Conservation (phyloP, 2,888 invertebrate species). For the Pseudoips prasinana region DNA sequence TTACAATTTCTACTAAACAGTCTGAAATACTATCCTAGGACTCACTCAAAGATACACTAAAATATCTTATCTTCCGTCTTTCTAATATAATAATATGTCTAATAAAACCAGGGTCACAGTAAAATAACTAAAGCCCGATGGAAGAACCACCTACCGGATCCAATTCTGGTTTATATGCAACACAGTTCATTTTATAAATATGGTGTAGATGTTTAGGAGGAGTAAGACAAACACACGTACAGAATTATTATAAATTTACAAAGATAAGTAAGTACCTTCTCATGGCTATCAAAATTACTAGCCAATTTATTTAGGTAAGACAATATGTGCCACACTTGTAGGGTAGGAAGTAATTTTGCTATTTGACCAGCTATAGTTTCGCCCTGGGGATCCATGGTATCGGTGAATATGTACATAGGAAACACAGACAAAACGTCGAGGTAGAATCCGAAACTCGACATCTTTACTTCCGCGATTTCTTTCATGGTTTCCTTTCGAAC, state of each 20-base stretch:
- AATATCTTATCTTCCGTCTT: too few species aligned
- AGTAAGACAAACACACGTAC: too few species aligned
- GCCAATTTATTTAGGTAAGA: slow-evolving; percentile 62
- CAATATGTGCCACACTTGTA: slow-evolving; percentile 75
- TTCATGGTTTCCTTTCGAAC: slow-evolving; percentile 57
- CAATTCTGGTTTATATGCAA: too few species aligned
- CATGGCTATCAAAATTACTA: slow-evolving; percentile 49
- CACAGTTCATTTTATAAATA: too few species aligned
- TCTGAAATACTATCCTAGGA: too few species aligned
- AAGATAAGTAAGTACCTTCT: slow-evolving; percentile 61
- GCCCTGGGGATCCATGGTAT: slow-evolving; percentile 56
- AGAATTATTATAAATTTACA: not conserved
- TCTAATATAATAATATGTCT: too few species aligned
- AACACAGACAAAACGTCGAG: slow-evolving; percentile 70
- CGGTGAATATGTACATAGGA: slow-evolving; percentile 63
- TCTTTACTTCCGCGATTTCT: slow-evolving; percentile 70
- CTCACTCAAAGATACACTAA: too few species aligned
- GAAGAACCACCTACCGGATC: too few species aligned
- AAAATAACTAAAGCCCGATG: too few species aligned
- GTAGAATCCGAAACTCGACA: slow-evolving; percentile 68
- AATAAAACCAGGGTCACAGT: too few species aligned
- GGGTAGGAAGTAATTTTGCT: slow-evolving; percentile 51
- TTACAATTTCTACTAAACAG: too few species aligned
- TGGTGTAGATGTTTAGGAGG: too few species aligned
- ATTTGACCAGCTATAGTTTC: slow-evolving; percentile 53